Percentiles rank a stretch among this genome's conserved stretches.
phyloP scores from a whole-genome alignment of 2,113 vertebrate genomes.

The Sebastes schlegelii region DNA sequence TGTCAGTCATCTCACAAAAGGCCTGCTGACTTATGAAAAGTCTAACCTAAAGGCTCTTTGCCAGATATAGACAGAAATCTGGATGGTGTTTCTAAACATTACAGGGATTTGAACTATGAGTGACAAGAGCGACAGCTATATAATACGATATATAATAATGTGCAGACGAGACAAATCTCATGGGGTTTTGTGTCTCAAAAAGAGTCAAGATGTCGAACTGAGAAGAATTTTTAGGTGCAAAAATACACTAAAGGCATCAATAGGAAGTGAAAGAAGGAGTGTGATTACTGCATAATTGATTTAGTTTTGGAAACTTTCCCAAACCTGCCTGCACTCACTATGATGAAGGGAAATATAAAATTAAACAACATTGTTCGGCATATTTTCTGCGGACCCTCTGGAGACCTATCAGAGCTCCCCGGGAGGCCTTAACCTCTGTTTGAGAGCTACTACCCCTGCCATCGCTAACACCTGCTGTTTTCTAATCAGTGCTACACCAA shows the following conservation, averaged over 20 bases:
- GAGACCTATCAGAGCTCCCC: slow-evolving; percentile 14
- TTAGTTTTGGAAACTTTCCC: slow-evolving; percentile 4
- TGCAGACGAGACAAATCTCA: neutral
- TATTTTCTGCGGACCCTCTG: slow-evolving; percentile 35
- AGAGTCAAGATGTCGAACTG: neutral
- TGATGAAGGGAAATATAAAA: slow-evolving; percentile 29
- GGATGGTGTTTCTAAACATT: neutral
- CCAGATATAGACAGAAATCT: neutral
- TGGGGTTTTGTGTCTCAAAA: neutral
- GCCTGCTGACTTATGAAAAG: neutral
- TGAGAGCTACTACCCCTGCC: slow-evolving; percentile 30
- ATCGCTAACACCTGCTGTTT: slow-evolving; percentile 69
- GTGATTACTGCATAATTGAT: neutral
- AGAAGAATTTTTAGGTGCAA: neutral
- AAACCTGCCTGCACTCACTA: neutral
- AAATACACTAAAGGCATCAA: neutral
- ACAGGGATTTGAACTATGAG: neutral
- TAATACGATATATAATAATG: neutral
- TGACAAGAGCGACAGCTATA: neutral
- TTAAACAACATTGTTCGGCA: slow-evolving; percentile 53
- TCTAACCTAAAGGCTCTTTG: neutral
- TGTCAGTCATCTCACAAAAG: neutral
- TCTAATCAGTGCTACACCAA: slow-evolving; percentile 55
- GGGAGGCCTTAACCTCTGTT: slow-evolving; percentile 42
- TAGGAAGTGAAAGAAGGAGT: neutral